Evolutionary conservation across 2,113 vertebrate species (phyloP).

Genomic region (Scytalopus superciliaris): DNA sequence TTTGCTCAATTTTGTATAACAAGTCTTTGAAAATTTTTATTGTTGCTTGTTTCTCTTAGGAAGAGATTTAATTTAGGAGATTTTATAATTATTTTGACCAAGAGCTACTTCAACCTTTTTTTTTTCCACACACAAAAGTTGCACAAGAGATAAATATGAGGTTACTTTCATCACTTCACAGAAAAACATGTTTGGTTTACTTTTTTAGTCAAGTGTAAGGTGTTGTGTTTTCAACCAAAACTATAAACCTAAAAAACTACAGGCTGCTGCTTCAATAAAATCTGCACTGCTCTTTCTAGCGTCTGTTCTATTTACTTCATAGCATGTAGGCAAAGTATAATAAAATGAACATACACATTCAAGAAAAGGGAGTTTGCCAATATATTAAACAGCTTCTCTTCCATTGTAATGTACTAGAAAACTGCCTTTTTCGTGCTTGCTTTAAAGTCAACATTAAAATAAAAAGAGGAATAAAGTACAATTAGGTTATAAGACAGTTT

Average conservation of each 20-base stretch:
- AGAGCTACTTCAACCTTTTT: neutral
- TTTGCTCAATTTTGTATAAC: neutral
- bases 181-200: neutral
- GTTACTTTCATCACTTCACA: neutral
- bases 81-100: neutral
- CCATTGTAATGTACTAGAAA: neutral
- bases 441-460: neutral
- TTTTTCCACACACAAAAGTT: neutral
- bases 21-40: neutral
- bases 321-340: neutral
- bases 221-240: neutral
- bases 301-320: neutral
- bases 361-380: fast-evolving
- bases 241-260: neutral
- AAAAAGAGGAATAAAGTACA: neutral
- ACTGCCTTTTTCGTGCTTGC: neutral
- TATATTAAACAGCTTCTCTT: neutral
- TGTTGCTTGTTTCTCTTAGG: neutral
- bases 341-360: neutral
- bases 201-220: neutral
- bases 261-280: neutral
- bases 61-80: neutral
- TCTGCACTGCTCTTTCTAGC: neutral
- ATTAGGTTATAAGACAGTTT: neutral
- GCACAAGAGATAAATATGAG: neutral